Conservation (phyloP, 2,797 vertebrate genomes). For the Leptodactylus fallax region DNA sequence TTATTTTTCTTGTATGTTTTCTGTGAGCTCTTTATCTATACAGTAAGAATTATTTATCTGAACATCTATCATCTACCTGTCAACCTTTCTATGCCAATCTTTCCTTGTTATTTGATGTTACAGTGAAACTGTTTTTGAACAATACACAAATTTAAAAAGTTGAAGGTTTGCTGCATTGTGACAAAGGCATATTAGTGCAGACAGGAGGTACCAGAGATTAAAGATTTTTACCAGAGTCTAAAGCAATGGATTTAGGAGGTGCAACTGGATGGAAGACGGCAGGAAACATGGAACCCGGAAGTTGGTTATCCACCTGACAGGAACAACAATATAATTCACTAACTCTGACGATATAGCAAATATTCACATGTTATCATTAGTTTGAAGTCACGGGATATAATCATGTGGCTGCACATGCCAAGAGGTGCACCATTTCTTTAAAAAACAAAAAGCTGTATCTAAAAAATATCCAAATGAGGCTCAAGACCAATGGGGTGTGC, state of each 20-base stretch:
- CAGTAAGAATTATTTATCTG: neutral
- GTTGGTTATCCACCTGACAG: slow-evolving; percentile 91
- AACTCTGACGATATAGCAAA: too few species aligned
- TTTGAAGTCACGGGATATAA: too few species aligned
- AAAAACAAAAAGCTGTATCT: too few species aligned
- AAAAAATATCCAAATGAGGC: too few species aligned
- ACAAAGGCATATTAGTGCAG: neutral
- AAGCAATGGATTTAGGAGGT: slow-evolving; percentile 93
- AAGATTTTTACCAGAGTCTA: slow-evolving; percentile 87
- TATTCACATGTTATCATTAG: too few species aligned
- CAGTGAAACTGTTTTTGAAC: neutral
- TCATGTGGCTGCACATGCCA: too few species aligned
- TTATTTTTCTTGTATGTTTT: neutral
- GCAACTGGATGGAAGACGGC: slow-evolving; percentile 94
- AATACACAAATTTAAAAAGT: neutral
- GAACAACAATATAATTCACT: neutral
- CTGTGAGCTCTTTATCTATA: neutral
- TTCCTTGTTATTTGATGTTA: too few species aligned
- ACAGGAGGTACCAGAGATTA: neutral
- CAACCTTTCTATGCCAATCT: too few species aligned
- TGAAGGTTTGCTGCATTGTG: neutral
- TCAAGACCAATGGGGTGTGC: too few species aligned
- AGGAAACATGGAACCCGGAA: slow-evolving; percentile 92
- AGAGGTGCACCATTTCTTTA: too few species aligned
- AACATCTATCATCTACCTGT: too few species aligned